Evolutionary conservation across 2,797 vertebrate genomes (phyloP), one percentile per base, ranked within the genome.

Genomic region (Sphenodon punctatus): DNA sequence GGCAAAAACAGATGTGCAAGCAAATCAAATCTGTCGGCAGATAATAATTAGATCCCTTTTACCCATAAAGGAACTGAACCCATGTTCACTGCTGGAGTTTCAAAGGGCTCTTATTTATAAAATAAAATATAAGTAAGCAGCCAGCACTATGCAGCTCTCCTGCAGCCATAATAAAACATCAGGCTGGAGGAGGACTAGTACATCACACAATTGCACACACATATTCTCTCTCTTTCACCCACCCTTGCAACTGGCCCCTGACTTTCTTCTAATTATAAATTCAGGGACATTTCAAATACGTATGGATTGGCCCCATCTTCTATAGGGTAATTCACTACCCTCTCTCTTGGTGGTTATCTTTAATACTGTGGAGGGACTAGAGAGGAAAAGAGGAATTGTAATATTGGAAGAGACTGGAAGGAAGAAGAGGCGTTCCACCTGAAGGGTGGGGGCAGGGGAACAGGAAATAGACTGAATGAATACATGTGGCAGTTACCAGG

Each of bases 1-100:
- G 91, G 88, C 78, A 95, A 89, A 92, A 95, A 94, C 90, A 95
- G 93, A 93, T 94, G 93, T 94, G 90, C 76, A 87, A 91, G 90
- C 94, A 94, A 90, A 85, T 88, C 73, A 34, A 88, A 93, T 94
- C 90, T 92, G 85, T 86, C 94, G 85, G 88, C 83, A 91, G n/a
- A n/a, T 87, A 82, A 84, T 80, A 94, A 82, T 93, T 92, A 92
- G 88, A 93, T 79, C 55, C 58, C 77, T 92, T 88, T 90, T 89
- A 84, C 76, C 91, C 81, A 84, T 90, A 93, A 85, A 88, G 93
- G 86, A 95, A 94, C 93, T 89, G 84, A 93, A 91, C 74, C 82
- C 78, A 78, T 81, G 86, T 90, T 92, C 86, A 82, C 78, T 87
- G 80, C 84, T 92, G 80, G 85, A 88, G 74, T 93, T 94, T 93